These are phyloP conservation scores for Blera fallax DNA, from an alignment of 2,888 invertebrate genomes.

Conservation along the genomic window DNA sequence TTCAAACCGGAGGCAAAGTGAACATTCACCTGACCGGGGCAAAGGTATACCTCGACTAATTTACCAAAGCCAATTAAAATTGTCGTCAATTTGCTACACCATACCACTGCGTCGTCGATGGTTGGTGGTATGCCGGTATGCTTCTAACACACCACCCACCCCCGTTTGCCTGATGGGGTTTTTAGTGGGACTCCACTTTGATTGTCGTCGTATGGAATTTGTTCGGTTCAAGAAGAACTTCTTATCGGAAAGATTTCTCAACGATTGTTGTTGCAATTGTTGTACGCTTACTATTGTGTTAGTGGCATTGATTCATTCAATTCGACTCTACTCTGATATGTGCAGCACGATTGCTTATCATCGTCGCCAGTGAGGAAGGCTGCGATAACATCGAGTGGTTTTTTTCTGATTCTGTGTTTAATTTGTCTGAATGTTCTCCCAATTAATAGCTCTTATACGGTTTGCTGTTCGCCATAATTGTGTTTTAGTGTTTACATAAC, in stretches of 20 bases:
- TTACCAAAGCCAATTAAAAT: conserved; percentile 81
- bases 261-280: neutral
- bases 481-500: conserved; percentile 53
- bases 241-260: conserved; percentile 39
- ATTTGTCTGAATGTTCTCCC: conserved; percentile 41
- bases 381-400: conserved; percentile 41
- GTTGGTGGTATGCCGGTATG: conserved; percentile 8
- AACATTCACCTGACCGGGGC: conserved; percentile 73
- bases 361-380: conserved; percentile 11
- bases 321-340: neutral
- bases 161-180: neutral
- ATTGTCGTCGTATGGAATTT: neutral
- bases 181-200: neutral
- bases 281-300: neutral
- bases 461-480: conserved; percentile 47
- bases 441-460: conserved; percentile 43
- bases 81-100: conserved; percentile 66
- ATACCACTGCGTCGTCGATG: neutral
- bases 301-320: conserved; percentile 3
- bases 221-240: conserved; percentile 27
- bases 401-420: conserved; percentile 33
- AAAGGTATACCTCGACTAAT: conserved; percentile 81
- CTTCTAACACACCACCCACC: neutral
- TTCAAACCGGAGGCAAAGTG: neutral
- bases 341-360: conserved; percentile 48